Conservation (phyloP, 2,797 vertebrate genomes). For the Trichosurus vulpecula region DNA sequence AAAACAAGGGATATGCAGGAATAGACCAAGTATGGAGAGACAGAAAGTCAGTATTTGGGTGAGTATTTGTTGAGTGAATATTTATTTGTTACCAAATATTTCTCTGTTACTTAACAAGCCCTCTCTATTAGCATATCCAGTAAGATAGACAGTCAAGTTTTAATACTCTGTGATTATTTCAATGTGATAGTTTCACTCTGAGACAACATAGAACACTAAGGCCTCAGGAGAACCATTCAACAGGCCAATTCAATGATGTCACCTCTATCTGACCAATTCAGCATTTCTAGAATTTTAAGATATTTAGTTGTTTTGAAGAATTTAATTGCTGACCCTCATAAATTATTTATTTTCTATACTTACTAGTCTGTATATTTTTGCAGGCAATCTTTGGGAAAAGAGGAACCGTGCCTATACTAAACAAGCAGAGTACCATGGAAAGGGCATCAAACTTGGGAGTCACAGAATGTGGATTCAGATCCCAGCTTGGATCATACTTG, state of each 20-base stretch:
- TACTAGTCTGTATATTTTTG: background rate
- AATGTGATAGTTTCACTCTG: background rate
- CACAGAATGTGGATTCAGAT: background rate
- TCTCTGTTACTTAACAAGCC: background rate
- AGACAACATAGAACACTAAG: background rate
- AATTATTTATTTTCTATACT: background rate
- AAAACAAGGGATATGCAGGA: background rate
- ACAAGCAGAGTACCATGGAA: background rate
- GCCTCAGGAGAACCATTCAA: background rate
- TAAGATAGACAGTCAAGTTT: background rate
- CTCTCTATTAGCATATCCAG: background rate
- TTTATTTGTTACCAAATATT: background rate
- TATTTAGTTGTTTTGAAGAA: background rate
- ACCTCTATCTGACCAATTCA: background rate
- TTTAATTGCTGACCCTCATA: background rate
- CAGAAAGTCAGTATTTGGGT: background rate
- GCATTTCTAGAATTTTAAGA: background rate
- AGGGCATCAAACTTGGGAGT: background rate
- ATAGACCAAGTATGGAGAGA: background rate
- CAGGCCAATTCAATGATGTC: background rate
- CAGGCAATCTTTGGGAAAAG: background rate
- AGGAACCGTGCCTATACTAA: background rate
- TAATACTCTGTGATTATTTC: background rate
- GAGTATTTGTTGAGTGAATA: background rate
- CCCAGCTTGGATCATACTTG: background rate